phyloP scores from a whole-genome alignment of 92 coral and sea anemone species.

The Ricordea florida region DNA sequence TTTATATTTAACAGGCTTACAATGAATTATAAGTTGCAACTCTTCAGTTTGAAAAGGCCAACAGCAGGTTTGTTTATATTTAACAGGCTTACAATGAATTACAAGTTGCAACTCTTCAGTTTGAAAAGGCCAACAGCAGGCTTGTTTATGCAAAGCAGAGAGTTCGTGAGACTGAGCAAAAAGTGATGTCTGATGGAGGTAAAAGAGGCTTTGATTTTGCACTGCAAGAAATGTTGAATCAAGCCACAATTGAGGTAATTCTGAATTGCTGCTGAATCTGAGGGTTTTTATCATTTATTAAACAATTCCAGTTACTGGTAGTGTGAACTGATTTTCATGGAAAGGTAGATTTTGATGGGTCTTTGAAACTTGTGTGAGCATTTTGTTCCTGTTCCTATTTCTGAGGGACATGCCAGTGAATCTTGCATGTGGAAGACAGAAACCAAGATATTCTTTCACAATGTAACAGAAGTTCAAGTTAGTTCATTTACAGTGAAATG shows the following conservation, averaged over 20 bases:
- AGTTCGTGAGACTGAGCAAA: conserved; percentile 81
- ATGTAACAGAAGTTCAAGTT: too few relatives aligned
- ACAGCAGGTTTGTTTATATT: conserved; percentile 73
- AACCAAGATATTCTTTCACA: too few relatives aligned
- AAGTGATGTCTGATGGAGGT: conserved; percentile 68
- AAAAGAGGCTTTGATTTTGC: conserved; percentile 91
- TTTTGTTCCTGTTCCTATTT: too few relatives aligned
- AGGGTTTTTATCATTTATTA: too few relatives aligned
- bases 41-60: conserved; percentile 79
- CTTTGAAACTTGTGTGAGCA: too few relatives aligned
- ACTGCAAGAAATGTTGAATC: conserved; percentile 92
- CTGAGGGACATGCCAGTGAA: too few relatives aligned
- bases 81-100: conserved; percentile 75
- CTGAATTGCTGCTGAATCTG: too few relatives aligned
- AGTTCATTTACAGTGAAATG: too few relatives aligned
- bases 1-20: conserved; percentile 39
- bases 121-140: conserved; percentile 93
- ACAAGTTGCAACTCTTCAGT: conserved; percentile 86
- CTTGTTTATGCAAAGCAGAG: conserved; percentile 85
- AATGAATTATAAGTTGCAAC: conserved; percentile 68
- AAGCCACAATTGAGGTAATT: conserved; percentile 91
- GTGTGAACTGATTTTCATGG: too few relatives aligned
- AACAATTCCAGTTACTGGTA: too few relatives aligned
- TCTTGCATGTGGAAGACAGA: too few relatives aligned
- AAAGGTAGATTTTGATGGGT: too few relatives aligned